Base-by-base conservation (phyloP, 2,888 invertebrate species). In the Drosophila yooni region DNA sequence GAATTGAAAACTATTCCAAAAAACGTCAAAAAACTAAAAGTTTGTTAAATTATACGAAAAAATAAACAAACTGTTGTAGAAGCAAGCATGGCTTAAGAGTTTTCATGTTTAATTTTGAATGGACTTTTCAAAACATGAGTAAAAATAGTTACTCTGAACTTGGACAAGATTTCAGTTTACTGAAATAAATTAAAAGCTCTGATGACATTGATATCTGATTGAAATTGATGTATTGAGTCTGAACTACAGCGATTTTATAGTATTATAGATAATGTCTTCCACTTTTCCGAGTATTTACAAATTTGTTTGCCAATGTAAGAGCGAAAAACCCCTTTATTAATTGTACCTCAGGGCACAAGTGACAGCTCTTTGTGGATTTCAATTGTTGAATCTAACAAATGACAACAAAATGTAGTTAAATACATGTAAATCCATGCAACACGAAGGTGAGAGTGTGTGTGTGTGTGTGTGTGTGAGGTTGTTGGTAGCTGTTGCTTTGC, bases 401-500 rank as follows among this genome's bases (percentile, higher is more conserved):
- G 64, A 63, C 54, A 57, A 43, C 27, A 31, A 57, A 57, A n/a
- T 71, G 64, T 56, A 72, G 52, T 31, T 48, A 60, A 63, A 36
- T 60, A 48, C 63, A 59, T 71, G 58, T 34, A 59, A 70, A 53
- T 70, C 46, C 46, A 15, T 11, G 7, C 58, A 52, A 18, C 36
- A 33, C n/a, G 46, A 58, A 46, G n/a, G 31, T 36, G 46, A 54
- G 25, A 15, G 34, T 34, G 27, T 46, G 34, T 46, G 25, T 25
- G 51, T 36, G 43, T 51, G 40, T 36, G 53, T 56, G 61, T 70
- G 29, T 62, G 52, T 57, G 56, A 21, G 43, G 21, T 43, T 5
- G 43, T 43, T 33, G 33, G 52, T 48, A 59, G 67, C 58, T 81
- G 78, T 70, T 76, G 68, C 70, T 68, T 64, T 46, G 52, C 54